Percentiles rank a stretch among this genome's conserved stretches.
Conservation (phyloP, 2,113 vertebrate genomes). For the Pangasianodon hypophthalmus region DNA sequence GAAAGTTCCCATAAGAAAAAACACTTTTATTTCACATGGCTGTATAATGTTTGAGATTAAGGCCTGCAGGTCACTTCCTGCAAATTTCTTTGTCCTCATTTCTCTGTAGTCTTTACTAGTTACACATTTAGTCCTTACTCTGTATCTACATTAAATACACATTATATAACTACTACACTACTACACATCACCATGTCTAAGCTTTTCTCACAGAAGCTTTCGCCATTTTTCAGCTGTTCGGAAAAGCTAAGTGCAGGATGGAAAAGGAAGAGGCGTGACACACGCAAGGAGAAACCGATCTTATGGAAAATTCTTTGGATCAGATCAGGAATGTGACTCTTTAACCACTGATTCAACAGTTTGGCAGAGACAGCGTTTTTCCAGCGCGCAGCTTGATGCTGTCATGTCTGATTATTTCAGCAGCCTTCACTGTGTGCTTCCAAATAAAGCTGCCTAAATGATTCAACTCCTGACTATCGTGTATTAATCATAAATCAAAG, state of each 20-base stretch:
- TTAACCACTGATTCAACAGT: not conserved
- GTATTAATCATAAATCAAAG: not conserved
- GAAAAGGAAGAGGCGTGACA: not conserved
- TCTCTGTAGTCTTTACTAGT: not conserved
- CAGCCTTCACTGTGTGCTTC: not conserved
- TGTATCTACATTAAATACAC: not conserved
- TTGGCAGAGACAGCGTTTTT: not conserved
- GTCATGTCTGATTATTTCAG: constrained; percentile 10
- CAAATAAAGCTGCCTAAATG: constrained; percentile 27
- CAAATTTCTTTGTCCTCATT: too few species aligned
- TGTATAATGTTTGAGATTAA: too few species aligned
- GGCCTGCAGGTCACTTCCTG: too few species aligned
- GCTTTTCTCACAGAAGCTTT: not conserved
- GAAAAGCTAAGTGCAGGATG: not conserved
- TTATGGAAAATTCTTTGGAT: not conserved
- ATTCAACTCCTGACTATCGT: not conserved
- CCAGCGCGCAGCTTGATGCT: not conserved
- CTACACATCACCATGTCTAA: not conserved
- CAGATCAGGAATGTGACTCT: not conserved
- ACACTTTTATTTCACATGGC: not conserved
- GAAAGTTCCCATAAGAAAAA: not conserved
- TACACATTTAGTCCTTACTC: not conserved
- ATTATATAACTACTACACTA: too few species aligned
- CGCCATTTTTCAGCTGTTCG: not conserved
- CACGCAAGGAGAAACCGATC: not conserved